A percentile compares a stretch with the other conserved stretches of the same genome.
These are phyloP conservation scores for Eidolon dupreanum DNA, from an alignment of 2,797 vertebrate genomes.

Conservation along the genomic window DNA sequence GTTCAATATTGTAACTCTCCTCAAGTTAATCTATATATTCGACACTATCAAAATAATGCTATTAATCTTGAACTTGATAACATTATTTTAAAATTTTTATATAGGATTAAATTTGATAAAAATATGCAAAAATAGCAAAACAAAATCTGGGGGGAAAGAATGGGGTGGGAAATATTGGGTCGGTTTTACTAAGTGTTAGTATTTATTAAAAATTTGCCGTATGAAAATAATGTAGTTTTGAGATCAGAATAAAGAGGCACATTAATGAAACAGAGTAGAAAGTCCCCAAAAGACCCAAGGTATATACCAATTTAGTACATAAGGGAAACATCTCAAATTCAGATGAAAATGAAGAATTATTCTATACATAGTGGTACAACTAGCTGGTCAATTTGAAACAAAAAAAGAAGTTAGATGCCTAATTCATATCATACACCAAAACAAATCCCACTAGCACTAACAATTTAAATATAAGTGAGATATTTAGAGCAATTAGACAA, in stretches of 20 bases:
- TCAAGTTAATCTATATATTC: not conserved
- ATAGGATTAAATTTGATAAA: not conserved
- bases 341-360: not conserved
- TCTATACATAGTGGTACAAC: not conserved
- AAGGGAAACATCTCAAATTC: not conserved
- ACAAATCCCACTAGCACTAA: constrained; percentile 28
- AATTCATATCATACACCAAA: not conserved
- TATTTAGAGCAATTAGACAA: not conserved
- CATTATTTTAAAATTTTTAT: constrained; percentile 19
- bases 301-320: not conserved
- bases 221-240: not conserved
- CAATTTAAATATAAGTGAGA: constrained; percentile 14
- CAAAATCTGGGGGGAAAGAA: not conserved
- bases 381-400: not conserved
- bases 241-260: not conserved
- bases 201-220: constrained; percentile 13
- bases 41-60: not conserved
- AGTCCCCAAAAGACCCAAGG: not conserved
- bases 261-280: constrained; percentile 40
- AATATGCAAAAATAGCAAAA: not conserved
- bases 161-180: not conserved
- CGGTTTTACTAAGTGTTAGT: not conserved
- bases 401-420: not conserved
- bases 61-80: constrained; percentile 17
- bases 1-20: not conserved